Evolutionary conservation across 2,797 vertebrate species (phyloP).

Genomic region (Liparis tanakae): DNA sequence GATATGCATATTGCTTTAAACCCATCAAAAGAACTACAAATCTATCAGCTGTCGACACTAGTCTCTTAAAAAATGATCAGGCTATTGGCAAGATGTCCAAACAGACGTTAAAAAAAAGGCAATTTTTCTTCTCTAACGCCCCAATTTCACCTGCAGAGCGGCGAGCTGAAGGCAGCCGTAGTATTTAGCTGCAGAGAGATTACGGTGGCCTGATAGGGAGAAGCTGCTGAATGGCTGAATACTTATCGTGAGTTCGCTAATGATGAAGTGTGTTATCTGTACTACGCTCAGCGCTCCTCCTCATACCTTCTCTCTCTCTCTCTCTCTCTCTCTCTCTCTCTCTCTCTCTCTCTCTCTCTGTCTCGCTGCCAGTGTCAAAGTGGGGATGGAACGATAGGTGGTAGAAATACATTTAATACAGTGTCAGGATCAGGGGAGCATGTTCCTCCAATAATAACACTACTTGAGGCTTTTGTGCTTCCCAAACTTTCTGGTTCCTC

Average conservation of each 20-base stretch:
- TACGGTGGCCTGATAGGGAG: constrained; percentile 73
- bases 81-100: constrained; percentile 51
- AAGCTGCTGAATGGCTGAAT: constrained; percentile 73
- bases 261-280: constrained; percentile 78
- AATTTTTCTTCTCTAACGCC: constrained; percentile 48
- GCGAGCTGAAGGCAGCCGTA: constrained; percentile 54
- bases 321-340: constrained; percentile 7
- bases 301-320: constrained; percentile 6
- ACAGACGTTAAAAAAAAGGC: constrained; percentile 50
- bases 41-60: constrained; percentile 50
- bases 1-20: constrained; percentile 29
- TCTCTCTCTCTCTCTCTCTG: background rate
- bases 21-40: constrained; percentile 27
- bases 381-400: constrained; percentile 46
- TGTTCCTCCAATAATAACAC: constrained; percentile 35
- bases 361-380: constrained; percentile 57
- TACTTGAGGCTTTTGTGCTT: constrained; percentile 33
- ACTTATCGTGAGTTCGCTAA: constrained; percentile 77
- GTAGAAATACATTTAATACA: constrained; percentile 51
- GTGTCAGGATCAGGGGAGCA: constrained; percentile 53
- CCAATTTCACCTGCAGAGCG: constrained; percentile 53
- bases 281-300: constrained; percentile 71
- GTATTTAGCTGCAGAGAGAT: constrained; percentile 75
- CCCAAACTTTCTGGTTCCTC: constrained; percentile 1
- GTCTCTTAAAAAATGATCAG: constrained; percentile 62